phyloP scores from a whole-genome alignment of 2,113 vertebrate genomes.

The Cynocephalus volans region DNA sequence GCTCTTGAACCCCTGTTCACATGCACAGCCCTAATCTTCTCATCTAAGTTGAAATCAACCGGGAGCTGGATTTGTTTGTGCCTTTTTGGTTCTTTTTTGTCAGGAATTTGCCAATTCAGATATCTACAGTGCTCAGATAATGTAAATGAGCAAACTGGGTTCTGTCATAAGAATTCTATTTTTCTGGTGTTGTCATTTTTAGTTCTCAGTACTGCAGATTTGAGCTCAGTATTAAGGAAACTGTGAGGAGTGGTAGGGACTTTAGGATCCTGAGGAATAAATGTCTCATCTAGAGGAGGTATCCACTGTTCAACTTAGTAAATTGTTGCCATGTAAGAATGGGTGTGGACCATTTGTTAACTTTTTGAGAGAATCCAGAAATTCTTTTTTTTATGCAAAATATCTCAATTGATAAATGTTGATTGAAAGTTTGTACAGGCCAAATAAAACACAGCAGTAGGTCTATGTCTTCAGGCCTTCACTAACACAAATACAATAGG shows the following conservation, averaged over 20 bases:
- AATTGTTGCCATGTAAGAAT: not conserved
- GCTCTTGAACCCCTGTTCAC: not conserved
- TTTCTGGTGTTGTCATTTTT: not conserved
- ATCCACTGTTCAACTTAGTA: not conserved
- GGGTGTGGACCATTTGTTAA: not conserved
- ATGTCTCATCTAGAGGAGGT: not conserved
- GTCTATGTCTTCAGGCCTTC: not conserved
- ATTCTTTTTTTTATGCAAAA: not conserved
- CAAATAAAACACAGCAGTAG: not conserved
- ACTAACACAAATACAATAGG: not conserved
- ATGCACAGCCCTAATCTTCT: not conserved
- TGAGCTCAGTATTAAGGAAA: not conserved
- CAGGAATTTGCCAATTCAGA: conserved; percentile 13
- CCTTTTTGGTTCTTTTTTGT: not conserved
- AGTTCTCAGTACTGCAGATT: not conserved
- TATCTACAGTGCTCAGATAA: not conserved
- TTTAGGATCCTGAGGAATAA: not conserved
- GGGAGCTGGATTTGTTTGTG: not conserved
- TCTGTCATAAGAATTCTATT: not conserved
- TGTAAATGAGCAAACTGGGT: not conserved
- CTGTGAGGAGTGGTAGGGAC: not conserved
- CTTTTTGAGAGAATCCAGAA: conserved; percentile 54
- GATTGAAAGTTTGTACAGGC: not conserved
- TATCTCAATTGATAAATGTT: conserved; percentile 8
- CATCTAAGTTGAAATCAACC: not conserved